Evolutionary conservation across 2,888 invertebrate species (phyloP).

Genomic region (Caradrina clavipalpis): DNA sequence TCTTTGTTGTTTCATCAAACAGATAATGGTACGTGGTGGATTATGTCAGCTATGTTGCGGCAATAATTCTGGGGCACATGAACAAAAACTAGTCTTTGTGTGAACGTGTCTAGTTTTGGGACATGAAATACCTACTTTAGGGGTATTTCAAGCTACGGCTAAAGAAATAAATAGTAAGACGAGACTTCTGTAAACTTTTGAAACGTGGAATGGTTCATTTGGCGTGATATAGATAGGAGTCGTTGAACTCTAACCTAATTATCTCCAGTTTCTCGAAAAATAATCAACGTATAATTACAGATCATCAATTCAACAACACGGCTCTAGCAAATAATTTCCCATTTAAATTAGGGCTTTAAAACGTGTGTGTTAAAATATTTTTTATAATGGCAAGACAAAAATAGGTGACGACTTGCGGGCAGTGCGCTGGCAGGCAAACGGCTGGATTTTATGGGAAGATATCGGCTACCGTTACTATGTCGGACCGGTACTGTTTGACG

Average conservation of each 20-base stretch:
- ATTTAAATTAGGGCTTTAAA: too few relatives aligned
- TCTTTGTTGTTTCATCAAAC: slow-evolving; percentile 43
- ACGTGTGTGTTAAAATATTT: too few relatives aligned
- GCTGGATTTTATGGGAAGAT: too few relatives aligned
- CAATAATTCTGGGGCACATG: neutral
- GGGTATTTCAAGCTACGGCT: neutral
- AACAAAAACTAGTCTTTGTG: slow-evolving; percentile 4
- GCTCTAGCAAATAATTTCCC: neutral
- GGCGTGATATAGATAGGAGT: too few relatives aligned
- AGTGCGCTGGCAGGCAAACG: too few relatives aligned
- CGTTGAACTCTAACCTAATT: too few relatives aligned
- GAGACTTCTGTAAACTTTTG: neutral
- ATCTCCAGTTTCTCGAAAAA: too few relatives aligned
- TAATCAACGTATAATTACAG: neutral
- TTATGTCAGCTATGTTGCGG: slow-evolving; percentile 6
- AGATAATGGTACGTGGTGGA: slow-evolving; percentile 27
- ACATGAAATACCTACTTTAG: neutral
- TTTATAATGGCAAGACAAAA: too few relatives aligned
- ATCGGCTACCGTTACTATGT: too few relatives aligned
- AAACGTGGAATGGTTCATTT: too few relatives aligned
- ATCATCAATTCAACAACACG: neutral
- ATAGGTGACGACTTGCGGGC: too few relatives aligned
- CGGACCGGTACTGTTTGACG: too few relatives aligned
- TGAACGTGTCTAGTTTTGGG: neutral
- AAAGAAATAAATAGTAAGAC: neutral